Base-by-base conservation (phyloP, 2,797 vertebrate genomes). In the Columba guinea region DNA sequence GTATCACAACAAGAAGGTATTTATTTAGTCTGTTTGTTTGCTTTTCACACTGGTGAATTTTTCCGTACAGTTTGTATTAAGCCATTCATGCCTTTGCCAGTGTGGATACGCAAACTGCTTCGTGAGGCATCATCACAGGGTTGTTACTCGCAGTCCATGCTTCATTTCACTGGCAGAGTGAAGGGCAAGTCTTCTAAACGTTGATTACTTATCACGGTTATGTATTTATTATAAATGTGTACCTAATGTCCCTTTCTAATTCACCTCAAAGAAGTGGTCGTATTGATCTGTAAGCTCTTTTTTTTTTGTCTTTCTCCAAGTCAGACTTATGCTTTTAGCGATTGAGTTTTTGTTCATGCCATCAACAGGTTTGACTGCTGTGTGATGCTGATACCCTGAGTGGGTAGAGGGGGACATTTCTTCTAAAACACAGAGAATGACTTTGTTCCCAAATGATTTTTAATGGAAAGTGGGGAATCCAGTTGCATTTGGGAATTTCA, bases 111-210 rank as follows among this genome's bases (percentile, higher is more conserved):
- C 48, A 35, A n/a, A 34, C 51, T 60, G 10, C 55, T 94, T 67
- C 2, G 5, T 64, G 69, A 81, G 55, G 14, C 12, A 30, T 64
- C 46, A 13, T 51, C 41, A 12, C 10, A 41, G 51, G 39, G 12
- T 34, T 3, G 7, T 52, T 78, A 62, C 46, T 60, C 39, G 37
- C 8, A 7, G 18, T 41, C 30, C 51, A 11, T 3, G 3, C 62
- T 83, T 87, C n/a, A 19, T 83, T 93, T 86, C 60, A 70, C 84
- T 94, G 74, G 37, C n/a, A 53, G 59, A 93, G 35, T 70, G 35
- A 76, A 88, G 73, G 62, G 23, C 78, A 90, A 65, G 52, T 94
- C 63, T 94, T 89, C 51, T 95, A 71, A 76, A 70, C 56, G 26
- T 26, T 87, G 34, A 39, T 78, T 67, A 48, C 53, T 89, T 79